Conservation (phyloP, 2,797 vertebrate species). For the Malacoraja senta region DNA sequence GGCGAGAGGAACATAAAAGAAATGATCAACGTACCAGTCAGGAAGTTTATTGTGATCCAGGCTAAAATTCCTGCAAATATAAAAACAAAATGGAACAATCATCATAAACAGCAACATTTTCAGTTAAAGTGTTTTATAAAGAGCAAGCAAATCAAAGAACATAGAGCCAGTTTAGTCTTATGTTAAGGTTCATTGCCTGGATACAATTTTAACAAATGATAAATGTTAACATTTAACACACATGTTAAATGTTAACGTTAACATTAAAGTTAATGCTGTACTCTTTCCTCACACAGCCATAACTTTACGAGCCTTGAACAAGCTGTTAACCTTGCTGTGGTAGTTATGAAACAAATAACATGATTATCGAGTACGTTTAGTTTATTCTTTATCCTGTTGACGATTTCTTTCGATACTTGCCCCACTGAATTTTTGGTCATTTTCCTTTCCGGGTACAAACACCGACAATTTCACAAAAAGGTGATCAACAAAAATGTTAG, state of each 20-base stretch:
- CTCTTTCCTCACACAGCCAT: not conserved
- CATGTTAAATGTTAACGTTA: too few relatives aligned
- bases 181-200: not conserved
- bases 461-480: not conserved
- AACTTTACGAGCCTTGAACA: not conserved
- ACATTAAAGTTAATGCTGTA: too few relatives aligned
- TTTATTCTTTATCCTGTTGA: not conserved
- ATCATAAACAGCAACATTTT: not conserved
- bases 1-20: not conserved
- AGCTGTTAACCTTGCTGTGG: not conserved
- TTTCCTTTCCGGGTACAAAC: not conserved
- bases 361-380: not conserved
- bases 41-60: conserved; percentile 96
- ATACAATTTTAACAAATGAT: not conserved
- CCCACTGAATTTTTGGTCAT: not conserved
- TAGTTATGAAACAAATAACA: not conserved
- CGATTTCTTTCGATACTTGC: not conserved
- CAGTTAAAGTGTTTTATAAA: not conserved
- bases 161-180: not conserved
- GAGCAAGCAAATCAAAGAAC: not conserved
- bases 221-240: too few relatives aligned
- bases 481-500: conserved; percentile 29
- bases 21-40: conserved; percentile 75
- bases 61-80: conserved; percentile 80
- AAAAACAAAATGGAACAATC: conserved; percentile 34